Conservation (phyloP, 2,113 vertebrate species). For the Harpagus bidentatus region DNA sequence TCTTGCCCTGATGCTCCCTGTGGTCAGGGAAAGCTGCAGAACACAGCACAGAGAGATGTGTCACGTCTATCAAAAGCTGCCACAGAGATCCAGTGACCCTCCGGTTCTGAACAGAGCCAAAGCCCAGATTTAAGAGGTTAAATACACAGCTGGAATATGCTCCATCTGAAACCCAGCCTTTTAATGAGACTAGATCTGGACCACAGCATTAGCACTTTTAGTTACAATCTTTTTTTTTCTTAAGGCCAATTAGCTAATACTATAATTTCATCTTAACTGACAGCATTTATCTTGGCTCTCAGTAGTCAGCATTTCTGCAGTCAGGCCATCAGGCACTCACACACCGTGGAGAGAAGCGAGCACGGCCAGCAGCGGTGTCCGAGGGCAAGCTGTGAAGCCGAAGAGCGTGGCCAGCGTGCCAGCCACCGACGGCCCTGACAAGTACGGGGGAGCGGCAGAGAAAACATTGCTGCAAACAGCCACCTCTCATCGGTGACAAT, state of each 20-base stretch:
- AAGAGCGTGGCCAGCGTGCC: not conserved
- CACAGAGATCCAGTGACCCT: not conserved
- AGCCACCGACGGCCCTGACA: not conserved
- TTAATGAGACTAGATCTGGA: not conserved
- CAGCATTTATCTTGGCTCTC: not conserved
- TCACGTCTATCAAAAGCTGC: not conserved
- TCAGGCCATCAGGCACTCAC: not conserved
- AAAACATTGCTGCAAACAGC: not conserved
- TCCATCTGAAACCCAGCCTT: not conserved
- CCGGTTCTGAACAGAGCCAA: not conserved
- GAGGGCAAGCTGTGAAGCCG: not conserved
- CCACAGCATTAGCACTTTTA: not conserved
- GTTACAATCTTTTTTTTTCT: not conserved
- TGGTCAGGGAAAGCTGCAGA: not conserved
- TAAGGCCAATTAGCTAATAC: not conserved
- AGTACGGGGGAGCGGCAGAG: fast-evolving
- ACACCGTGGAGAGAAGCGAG: not conserved
- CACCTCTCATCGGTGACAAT: not conserved
- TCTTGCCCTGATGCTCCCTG: not conserved
- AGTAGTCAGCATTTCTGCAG: not conserved
- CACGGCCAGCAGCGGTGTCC: not conserved
- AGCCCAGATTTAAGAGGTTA: not conserved
- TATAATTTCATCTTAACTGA: not conserved
- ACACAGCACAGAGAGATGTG: not conserved
- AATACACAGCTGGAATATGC: not conserved